These are phyloP conservation scores for Hypotaenidia philippensis DNA, from an alignment of 2,797 vertebrate genomes.

Conservation along the genomic window DNA sequence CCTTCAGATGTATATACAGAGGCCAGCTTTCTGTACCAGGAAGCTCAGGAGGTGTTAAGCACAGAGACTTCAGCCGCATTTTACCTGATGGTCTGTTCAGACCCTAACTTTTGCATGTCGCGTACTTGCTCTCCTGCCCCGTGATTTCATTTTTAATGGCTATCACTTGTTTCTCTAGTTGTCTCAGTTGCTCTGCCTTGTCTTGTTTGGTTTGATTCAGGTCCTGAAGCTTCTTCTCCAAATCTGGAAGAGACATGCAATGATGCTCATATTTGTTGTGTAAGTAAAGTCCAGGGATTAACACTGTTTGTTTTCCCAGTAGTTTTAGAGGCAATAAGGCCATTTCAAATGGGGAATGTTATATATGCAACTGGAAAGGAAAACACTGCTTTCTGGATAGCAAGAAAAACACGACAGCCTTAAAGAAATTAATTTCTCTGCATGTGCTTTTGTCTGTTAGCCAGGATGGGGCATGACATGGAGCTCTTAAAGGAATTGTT, in stretches of 20 bases:
- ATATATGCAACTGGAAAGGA: not conserved
- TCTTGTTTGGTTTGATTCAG: conserved; percentile 79
- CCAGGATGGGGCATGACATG: not conserved
- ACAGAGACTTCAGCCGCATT: not conserved
- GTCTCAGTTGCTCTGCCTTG: conserved; percentile 81
- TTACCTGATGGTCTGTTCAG: not conserved
- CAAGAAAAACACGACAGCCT: not conserved
- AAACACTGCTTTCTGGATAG: not conserved
- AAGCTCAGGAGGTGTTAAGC: not conserved
- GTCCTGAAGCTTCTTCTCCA: conserved; percentile 86
- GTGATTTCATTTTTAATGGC: conserved; percentile 81
- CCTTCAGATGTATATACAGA: not conserved
- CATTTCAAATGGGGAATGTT: conserved; percentile 17
- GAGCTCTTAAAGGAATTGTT: not conserved
- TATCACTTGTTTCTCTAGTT: conserved; percentile 78
- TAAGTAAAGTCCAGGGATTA: not conserved
- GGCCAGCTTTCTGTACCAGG: not conserved
- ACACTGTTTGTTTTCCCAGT: not conserved
- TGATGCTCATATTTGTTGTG: not conserved
- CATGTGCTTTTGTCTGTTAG: conserved; percentile 15
- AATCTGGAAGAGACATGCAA: conserved; percentile 78
- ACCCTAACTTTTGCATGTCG: conserved; percentile 73
- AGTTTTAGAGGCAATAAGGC: not conserved
- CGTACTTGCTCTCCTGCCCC: conserved; percentile 74
- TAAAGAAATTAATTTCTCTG: conserved; percentile 17